Evolutionary conservation across 2,888 invertebrate species (phyloP), one percentile per base, ranked within the genome.

Genomic region (Byasa hedistus): DNA sequence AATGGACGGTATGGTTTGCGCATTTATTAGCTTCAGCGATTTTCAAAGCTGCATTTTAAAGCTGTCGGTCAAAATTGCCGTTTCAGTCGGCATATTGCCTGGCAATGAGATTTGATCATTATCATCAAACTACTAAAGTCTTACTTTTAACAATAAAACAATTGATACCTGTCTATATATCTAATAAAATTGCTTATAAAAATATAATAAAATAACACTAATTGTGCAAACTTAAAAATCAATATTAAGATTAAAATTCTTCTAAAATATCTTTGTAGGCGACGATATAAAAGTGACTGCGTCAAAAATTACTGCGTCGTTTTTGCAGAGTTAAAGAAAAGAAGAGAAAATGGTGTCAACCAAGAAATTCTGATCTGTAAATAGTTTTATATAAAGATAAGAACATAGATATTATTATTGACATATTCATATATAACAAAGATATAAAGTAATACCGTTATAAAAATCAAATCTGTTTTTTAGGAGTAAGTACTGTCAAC

Each of bases 211-310:
- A n/a, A 39, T 39, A 39, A 39, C 15, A 48, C n/a, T 48, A n/a
- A 5, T 7, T 3, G 12, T 5, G 48, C n/a, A 19, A 48, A 48
- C 48, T 48, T 48, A n/a, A 12, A 48, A 19, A 48, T n/a, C 48
- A 48, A 48, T 48, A 48, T 48, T 48, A 48, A 48, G 7, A 63
- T 52, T 64, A 69, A 8, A 12, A 64, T 71, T 71, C 71, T 52
- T 64, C 58, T 27, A 27, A 24, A 56, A 24, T 56, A 23, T 56
- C 1, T 27, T 56, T 21, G 17, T 39, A 39, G 23, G 57, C 24
- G 27, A 57, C 3, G 10, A 21, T n/a, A 54, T 8, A 21, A 54
- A 54, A 54, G 23, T 54, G 54, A 54, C 15, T 54, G 54, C 54
- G 54, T 54, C 54, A 23, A 12, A 54, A 54, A 15, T 54, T 23